Evolutionary conservation across 92 coral and sea anemone species (phyloP), one percentile per base, ranked within the genome.

Genomic region (Micromussa lordhowensis): DNA sequence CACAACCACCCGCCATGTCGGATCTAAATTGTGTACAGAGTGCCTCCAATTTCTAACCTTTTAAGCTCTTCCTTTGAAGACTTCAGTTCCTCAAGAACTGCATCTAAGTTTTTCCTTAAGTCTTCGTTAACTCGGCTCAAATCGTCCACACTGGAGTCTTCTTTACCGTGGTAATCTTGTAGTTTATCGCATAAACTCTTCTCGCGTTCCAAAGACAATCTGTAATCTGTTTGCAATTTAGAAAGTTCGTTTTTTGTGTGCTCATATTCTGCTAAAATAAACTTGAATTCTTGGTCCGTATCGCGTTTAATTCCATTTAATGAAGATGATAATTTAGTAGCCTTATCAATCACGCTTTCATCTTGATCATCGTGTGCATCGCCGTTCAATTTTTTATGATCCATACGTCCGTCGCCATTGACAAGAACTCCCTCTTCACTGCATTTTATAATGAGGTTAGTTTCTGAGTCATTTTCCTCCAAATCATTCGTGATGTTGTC

Each of bases 61-160:
- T 88, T 91, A n/a, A 96, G 88, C 59, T 98, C 95, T 28, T 92
- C 95, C 75, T 92, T 94, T 30, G 86, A 82, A 44, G 79, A 88
- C 30, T 91, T 95, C 35, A 93, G 88, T 32, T 98, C 98, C 73
- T 93, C 95, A 1, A 96, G 83, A 26, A 94, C 89, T 34, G 82
- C 84, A 35, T 96, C 88, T 19, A 98, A 87, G 86, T 96, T 94
- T 48, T 88, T 93, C 78, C 94, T 84, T 49, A 96, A 82, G 82
- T 98, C 98, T 84, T 96, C 99, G 81, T 98, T 98, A 36, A 93
- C 86, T 57, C 91, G 88, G 84, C 92, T 95, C 81, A 98, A 87
- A 77, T 93, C 92, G 15, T 94, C 90, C 30, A 93, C 88, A 83
- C 92, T 94, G 32, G 86, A 83, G 58, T 96, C 96, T 76, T 92